A percentile compares a stretch with the other conserved stretches of the same genome.
Evolutionary conservation across 2,113 vertebrate species (phyloP).

Genomic region (Ptyas mucosa): DNA sequence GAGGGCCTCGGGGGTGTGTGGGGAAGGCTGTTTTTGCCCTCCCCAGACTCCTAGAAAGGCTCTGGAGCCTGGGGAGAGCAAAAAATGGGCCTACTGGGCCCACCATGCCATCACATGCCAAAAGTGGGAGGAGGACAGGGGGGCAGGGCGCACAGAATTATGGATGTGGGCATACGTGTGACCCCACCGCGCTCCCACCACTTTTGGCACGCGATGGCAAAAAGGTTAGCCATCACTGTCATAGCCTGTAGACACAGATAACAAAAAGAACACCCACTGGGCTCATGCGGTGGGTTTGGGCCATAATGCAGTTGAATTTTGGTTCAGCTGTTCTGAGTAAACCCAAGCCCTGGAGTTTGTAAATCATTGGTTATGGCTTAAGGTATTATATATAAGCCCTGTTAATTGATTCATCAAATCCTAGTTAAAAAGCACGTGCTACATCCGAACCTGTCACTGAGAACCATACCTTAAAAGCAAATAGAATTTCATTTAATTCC

Average conservation of each 20-base stretch:
- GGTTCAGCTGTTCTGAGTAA: background rate
- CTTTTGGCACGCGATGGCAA: too few relatives aligned
- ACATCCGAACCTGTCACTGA: background rate
- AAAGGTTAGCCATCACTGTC: too few relatives aligned
- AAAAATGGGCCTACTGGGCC: too few relatives aligned
- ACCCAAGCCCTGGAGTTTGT: background rate
- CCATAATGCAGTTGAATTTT: background rate
- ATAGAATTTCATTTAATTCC: background rate
- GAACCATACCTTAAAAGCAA: background rate
- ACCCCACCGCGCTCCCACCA: too few relatives aligned
- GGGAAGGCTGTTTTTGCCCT: too few relatives aligned
- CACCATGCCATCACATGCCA: too few relatives aligned
- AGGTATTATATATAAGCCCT: background rate
- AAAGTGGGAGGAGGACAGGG: too few relatives aligned
- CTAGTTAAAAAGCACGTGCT: background rate
- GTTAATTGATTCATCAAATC: background rate
- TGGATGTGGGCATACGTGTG: too few relatives aligned
- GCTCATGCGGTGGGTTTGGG: background rate
- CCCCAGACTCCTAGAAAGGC: too few relatives aligned
- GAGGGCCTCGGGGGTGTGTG: too few relatives aligned
- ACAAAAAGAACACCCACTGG: background rate
- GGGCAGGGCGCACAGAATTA: too few relatives aligned
- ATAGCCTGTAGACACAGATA: background rate
- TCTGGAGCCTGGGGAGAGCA: too few relatives aligned
- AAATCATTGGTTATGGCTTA: background rate